These are phyloP conservation scores for Rhegmatorhina hoffmannsi DNA, from an alignment of 2,113 vertebrate genomes.

Conservation along the genomic window DNA sequence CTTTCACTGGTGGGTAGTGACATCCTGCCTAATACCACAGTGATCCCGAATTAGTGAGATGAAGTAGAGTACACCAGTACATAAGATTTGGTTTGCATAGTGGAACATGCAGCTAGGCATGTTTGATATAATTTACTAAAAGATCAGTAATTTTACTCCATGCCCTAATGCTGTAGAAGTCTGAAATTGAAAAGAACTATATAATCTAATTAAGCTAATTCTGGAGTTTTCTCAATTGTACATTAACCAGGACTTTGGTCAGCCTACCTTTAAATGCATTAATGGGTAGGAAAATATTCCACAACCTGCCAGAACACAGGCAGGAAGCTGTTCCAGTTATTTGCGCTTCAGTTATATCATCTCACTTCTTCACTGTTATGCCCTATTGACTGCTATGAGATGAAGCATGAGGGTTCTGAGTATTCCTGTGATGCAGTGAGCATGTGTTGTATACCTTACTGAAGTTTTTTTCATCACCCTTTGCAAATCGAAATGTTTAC, in stretches of 20 bases:
- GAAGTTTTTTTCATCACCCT: background rate
- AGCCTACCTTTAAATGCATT: background rate
- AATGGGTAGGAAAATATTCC: background rate
- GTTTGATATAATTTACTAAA: background rate
- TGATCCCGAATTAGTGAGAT: background rate
- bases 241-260: background rate
- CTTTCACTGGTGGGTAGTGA: background rate
- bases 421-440: background rate
- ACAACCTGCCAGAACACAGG: background rate
- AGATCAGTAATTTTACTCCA: background rate
- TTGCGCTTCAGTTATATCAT: background rate
- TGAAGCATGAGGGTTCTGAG: background rate
- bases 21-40: background rate
- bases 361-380: background rate
- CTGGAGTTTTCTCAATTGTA: background rate
- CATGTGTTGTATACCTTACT: background rate
- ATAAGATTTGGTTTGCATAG: background rate
- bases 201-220: background rate
- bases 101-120: background rate
- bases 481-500: background rate
- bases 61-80: background rate
- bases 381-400: background rate
- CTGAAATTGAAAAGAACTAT: background rate
- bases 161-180: background rate
- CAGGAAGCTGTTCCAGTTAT: background rate